Evolutionary conservation across 2,888 invertebrate species (phyloP), one percentile per base, ranked within the genome.

Genomic region (Platycnemis pennipes): DNA sequence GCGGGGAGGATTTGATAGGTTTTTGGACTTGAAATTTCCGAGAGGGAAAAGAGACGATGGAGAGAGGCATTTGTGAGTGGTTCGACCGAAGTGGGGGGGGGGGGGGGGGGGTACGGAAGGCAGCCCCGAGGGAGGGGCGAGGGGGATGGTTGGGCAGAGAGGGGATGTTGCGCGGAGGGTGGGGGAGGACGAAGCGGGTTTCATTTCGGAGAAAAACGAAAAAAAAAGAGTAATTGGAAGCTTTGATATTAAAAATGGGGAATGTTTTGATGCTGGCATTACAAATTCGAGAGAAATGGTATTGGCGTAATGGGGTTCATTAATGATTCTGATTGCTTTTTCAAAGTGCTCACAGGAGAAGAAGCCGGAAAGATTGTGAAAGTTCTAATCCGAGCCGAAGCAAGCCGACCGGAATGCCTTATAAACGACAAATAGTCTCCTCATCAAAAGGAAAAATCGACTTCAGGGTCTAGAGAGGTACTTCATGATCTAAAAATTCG

Each of bases 281-380:
- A 44, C 63, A n/a, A 91, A 91, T 63, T 26, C 63, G 91, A n/a
- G 44, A 63, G 63, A 87, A 87, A 87, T 11, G 44, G 42, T 56
- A 91, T 91, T 56, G 56, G 63, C 26, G 63, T 91, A 91, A 91
- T 91, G 56, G 91, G 44, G 91, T 91, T 91, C 91, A 63, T 44
- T 63, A 63, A 91, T 53, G 89, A 89, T 56, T 53, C 37, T 16
- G 56, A 89, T 89, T 53, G 89, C 44, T 63, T 91, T 91, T 91
- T 63, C 56, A 91, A 69, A 77, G 77, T 77, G 77, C 77, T 77
- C 13, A 37, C 31, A 37, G 77, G 77, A 77, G 37, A 37, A 77
- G 37, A 37, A 77, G 37, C 37, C 37, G 77, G 77, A 77, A 77
- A 77, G 77, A 77, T 77, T 77, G 77, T 77, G 77, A 77, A 77